These are phyloP conservation scores for Drosophila maculinotata DNA, from an alignment of 2,888 invertebrate species.

Conservation along the genomic window DNA sequence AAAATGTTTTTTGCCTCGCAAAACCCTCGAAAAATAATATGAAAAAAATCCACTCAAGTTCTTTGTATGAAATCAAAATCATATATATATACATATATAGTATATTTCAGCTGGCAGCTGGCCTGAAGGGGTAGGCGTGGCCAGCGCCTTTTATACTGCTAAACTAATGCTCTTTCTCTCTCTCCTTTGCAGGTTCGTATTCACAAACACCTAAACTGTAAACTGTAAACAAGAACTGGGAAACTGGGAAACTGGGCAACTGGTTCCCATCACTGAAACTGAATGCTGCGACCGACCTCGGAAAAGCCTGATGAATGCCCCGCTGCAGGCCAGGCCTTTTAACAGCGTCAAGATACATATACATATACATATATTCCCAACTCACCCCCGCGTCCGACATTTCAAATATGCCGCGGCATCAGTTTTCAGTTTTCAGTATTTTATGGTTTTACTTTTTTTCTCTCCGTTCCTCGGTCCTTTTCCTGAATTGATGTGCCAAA, in stretches of 20 bases:
- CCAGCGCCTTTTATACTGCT: slow-evolving; percentile 60
- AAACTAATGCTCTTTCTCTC: slow-evolving; percentile 53
- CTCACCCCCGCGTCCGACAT: slow-evolving; percentile 31
- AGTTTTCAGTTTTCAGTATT: slow-evolving; percentile 31
- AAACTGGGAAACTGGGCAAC: slow-evolving; percentile 28
- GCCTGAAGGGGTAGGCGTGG: slow-evolving; percentile 43
- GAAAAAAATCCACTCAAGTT: slow-evolving; percentile 36
- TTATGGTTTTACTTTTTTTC: slow-evolving; percentile 20
- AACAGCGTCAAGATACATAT: slow-evolving; percentile 2
- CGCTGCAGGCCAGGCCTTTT: slow-evolving; percentile 33
- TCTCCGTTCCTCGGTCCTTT: slow-evolving; percentile 18
- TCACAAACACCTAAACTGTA: slow-evolving; percentile 24
- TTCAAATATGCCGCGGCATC: slow-evolving; percentile 53
- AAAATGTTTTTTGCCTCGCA: slow-evolving; percentile 20
- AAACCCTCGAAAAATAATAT: slow-evolving; percentile 34
- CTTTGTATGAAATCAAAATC: slow-evolving; percentile 46
- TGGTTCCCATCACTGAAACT: slow-evolving; percentile 28
- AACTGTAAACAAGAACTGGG: slow-evolving; percentile 34
- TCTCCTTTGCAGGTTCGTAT: slow-evolving; percentile 68
- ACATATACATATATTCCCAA: slow-evolving; percentile 1
- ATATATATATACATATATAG: slow-evolving; percentile 11
- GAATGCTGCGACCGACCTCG: slow-evolving; percentile 22
- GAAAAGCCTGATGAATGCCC: slow-evolving; percentile 62
- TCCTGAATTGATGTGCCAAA: slow-evolving; percentile 65
- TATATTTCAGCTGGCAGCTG: slow-evolving; percentile 22